Evolutionary conservation across 2,797 vertebrate species (phyloP), one percentile per base, ranked within the genome.

Genomic region (Enteromius thamalakanensis): DNA sequence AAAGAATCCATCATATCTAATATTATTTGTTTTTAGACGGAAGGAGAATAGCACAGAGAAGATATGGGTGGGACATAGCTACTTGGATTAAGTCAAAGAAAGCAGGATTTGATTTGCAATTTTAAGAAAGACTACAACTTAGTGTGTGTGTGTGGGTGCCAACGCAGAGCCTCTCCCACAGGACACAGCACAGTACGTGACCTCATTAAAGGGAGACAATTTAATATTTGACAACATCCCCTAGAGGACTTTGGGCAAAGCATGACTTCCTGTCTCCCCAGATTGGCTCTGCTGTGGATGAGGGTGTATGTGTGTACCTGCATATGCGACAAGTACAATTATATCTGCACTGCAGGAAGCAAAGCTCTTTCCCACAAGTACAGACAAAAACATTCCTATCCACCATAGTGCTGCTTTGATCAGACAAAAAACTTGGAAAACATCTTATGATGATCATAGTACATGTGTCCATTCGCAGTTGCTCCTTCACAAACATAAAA

Each of bases 171-270:
- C 74, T 78, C 65, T 83, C 75, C 65, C 75, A 71, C 3, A n/a
- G 53, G 65, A 82, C 72, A n/a, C 60, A 70, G 51, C 37, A 55
- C 65, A 71, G 65, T 78, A 78, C 10, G 42, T 70, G 82, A 83
- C 65, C 82, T 83, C 82, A 83, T 83, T 83, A 78, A 78, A 83
- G 40, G 53, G 42, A 83, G 82, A 83, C 64, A 83, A 70, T 83
- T 69, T 83, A 83, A 83, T 83, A 83, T 83, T 83, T 83, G 81
- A 69, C 64, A 83, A 78, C 65, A 70, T 83, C 65, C 75, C 65
- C 82, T 83, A 14, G 67, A 83, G 82, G 75, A 83, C 65, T 71
- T 32, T 70, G 55, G 75, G 67, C 29, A 70, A 78, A 60, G 75
- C 82, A 77, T 70, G 53, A 47, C 75, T 83, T 83, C 53, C 82